Evolutionary conservation across 2,113 vertebrate genomes (phyloP).

Genomic region (Coregonus clupeaformis): DNA sequence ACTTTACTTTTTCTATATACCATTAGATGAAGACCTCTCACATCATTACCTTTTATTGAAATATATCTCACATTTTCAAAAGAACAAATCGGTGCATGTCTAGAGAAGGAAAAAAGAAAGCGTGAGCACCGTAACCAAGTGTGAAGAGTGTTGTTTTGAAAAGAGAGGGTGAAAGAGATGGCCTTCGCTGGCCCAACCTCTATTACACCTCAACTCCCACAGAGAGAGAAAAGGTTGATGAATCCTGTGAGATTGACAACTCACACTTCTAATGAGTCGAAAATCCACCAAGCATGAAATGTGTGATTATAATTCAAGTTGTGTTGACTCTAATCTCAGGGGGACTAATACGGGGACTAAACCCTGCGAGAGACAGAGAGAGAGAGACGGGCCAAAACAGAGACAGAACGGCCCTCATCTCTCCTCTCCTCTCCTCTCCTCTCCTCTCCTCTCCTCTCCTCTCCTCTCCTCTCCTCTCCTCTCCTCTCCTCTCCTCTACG

Average conservation of each 20-base stretch:
- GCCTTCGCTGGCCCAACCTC: conserved; percentile 19
- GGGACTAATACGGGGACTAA: conserved; percentile 65
- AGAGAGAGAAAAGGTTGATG: conserved; percentile 65
- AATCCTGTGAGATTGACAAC: conserved; percentile 77
- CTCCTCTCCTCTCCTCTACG: background rate
- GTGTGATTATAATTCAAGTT: conserved; percentile 85
- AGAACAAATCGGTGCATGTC: too few species aligned
- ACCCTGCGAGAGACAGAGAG: conserved; percentile 45
- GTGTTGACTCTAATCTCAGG: conserved; percentile 76
- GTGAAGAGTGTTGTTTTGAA: background rate
- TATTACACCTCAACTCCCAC: conserved; percentile 41
- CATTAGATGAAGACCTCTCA: too few species aligned
- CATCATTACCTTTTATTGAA: too few species aligned
- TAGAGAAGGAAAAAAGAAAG: too few species aligned
- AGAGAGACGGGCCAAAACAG: background rate
- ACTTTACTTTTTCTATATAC: too few species aligned
- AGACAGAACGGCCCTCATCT: background rate
- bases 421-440: background rate
- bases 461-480: background rate
- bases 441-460: conserved; percentile 2
- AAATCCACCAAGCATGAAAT: conserved; percentile 85
- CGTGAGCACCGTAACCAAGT: too few species aligned
- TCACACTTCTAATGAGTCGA: conserved; percentile 80
- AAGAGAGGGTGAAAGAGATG: background rate
- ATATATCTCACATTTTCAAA: too few species aligned